These are phyloP conservation scores for Liparis tanakae DNA, from an alignment of 2,797 vertebrate species.

Conservation along the genomic window DNA sequence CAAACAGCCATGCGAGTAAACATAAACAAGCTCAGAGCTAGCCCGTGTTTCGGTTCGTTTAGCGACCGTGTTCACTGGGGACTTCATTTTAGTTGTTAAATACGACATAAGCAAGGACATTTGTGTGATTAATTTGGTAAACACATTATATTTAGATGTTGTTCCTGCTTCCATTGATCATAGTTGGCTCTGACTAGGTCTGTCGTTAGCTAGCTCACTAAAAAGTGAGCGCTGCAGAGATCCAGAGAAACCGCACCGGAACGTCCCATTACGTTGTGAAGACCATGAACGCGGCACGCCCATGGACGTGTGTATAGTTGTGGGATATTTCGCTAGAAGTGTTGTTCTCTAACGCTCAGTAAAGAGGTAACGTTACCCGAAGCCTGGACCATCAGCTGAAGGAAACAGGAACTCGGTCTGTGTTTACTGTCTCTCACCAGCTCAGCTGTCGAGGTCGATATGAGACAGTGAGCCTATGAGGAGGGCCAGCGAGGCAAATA, in stretches of 20 bases:
- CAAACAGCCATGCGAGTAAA: constrained; percentile 9
- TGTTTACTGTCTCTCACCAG: background rate
- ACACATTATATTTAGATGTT: rapidly evolving
- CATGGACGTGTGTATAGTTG: rapidly evolving
- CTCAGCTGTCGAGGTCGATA: background rate
- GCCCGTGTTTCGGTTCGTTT: background rate
- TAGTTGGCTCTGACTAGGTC: background rate
- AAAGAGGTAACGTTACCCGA: constrained; percentile 24
- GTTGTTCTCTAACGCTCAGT: background rate
- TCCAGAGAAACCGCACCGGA: background rate
- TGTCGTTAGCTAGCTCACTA: constrained; percentile 11
- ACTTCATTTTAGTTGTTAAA: rapidly evolving
- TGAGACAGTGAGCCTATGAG: constrained; percentile 16
- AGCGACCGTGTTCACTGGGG: background rate
- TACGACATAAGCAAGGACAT: background rate
- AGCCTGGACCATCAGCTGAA: constrained; percentile 6
- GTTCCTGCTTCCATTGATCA: background rate
- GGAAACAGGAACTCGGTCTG: constrained; percentile 22
- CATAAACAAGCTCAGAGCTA: background rate
- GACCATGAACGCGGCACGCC: rapidly evolving
- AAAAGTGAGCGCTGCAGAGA: constrained; percentile 17
- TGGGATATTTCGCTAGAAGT: background rate
- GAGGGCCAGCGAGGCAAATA: constrained; percentile 1
- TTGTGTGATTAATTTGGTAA: too few species aligned
- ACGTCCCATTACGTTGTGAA: background rate